Conservation (phyloP, 2,113 vertebrate genomes). For the Thoracochromis brauschi region DNA sequence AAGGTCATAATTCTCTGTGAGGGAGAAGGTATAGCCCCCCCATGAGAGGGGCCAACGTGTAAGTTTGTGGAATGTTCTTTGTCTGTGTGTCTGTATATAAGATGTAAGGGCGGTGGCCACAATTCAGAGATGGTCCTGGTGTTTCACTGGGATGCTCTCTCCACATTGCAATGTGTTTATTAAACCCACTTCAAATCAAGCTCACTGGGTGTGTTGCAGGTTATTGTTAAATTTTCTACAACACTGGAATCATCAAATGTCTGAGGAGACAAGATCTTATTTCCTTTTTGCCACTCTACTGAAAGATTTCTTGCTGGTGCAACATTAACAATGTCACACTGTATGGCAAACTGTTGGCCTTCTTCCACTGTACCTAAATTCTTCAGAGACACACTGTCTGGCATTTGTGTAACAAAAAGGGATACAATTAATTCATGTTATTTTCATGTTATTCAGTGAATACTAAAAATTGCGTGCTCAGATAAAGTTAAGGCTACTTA, state of each 20-base stretch:
- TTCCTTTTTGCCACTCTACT: conserved; percentile 21
- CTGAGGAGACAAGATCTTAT: accelerated
- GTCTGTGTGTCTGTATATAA: too few species aligned
- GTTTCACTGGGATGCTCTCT: too few species aligned
- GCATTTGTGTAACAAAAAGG: conserved; percentile 24
- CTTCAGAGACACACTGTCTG: conserved; percentile 33
- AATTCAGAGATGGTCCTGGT: too few species aligned
- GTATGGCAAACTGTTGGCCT: neutral
- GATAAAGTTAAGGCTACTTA: conserved; percentile 17
- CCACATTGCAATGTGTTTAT: too few species aligned
- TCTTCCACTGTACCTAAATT: neutral
- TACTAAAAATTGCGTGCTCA: neutral
- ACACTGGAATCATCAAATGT: neutral
- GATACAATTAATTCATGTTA: neutral
- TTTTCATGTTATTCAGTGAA: neutral
- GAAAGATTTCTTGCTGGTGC: conserved; percentile 21
- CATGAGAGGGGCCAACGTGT: too few species aligned
- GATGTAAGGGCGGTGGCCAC: too few species aligned
- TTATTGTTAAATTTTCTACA: neutral
- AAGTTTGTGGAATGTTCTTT: too few species aligned
- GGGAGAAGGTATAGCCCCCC: too few species aligned
- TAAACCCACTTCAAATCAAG: too few species aligned
- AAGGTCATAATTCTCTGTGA: too few species aligned
- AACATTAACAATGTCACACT: conserved; percentile 21
- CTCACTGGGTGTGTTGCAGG: too few species aligned